Percentiles rank a stretch among this genome's conserved stretches.
phyloP scores from a whole-genome alignment of 2,797 vertebrate genomes.

The Novumbra hubbsi region DNA sequence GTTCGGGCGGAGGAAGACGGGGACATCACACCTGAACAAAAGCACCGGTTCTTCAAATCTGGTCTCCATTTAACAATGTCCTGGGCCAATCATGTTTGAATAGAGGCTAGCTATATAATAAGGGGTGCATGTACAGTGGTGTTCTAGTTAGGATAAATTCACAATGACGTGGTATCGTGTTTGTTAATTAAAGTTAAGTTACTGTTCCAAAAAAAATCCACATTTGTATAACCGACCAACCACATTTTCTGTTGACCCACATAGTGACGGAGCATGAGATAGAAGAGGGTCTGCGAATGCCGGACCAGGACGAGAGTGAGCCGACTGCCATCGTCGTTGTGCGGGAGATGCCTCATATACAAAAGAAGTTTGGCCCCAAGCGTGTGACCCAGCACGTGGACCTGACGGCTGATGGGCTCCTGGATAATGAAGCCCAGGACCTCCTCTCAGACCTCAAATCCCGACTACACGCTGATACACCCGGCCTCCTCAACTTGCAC shows the following conservation, averaged over 20 bases:
- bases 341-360: constrained; percentile 68
- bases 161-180: not conserved
- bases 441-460: constrained; percentile 72
- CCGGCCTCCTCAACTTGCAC: constrained; percentile 64
- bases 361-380: constrained; percentile 54
- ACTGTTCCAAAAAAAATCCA: not conserved
- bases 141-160: not conserved
- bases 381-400: constrained; percentile 65
- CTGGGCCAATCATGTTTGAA: not conserved
- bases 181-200: not conserved
- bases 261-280: constrained; percentile 78
- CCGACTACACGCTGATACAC: constrained; percentile 43
- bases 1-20: constrained; percentile 64
- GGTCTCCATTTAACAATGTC: constrained; percentile 57
- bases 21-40: constrained; percentile 67
- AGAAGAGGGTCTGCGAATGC: constrained; percentile 65
- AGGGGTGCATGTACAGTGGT: not conserved
- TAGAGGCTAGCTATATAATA: not conserved
- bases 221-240: not conserved
- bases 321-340: constrained; percentile 69
- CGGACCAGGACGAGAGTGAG: constrained; percentile 4
- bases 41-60: constrained; percentile 71
- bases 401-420: constrained; percentile 57
- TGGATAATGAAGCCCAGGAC: constrained; percentile 70
- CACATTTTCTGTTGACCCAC: constrained; percentile 17